Conservation (phyloP, 1,140 invertebrate species). For the Nomia melanderi region DNA sequence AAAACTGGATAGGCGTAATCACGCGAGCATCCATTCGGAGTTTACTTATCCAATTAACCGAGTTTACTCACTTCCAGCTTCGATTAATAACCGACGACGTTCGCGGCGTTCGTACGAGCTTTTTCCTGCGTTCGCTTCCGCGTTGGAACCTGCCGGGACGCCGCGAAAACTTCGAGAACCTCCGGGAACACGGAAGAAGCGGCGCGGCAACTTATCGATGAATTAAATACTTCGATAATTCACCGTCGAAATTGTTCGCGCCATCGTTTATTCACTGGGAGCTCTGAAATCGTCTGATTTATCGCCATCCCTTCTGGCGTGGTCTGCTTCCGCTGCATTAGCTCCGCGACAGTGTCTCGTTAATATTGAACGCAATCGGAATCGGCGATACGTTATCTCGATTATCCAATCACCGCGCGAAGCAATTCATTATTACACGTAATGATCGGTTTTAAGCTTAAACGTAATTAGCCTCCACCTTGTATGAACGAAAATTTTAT, state of each 20-base stretch:
- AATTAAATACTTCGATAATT: conserved; percentile 14
- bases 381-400: too few relatives aligned
- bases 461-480: too few relatives aligned
- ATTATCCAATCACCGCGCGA: too few relatives aligned
- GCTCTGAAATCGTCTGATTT: not conserved
- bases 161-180: not conserved
- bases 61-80: conserved; percentile 13
- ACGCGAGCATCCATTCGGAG: not conserved
- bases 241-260: not conserved
- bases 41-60: conserved; percentile 34
- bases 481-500: too few relatives aligned
- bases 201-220: not conserved
- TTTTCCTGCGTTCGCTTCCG: too few relatives aligned
- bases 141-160: not conserved
- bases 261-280: not conserved
- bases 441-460: too few relatives aligned
- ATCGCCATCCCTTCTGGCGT: not conserved
- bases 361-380: too few relatives aligned
- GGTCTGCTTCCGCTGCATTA: too few relatives aligned
- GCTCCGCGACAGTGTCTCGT: too few relatives aligned
- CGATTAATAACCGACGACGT: conserved; percentile 33
- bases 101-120: not conserved
- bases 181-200: conserved; percentile 8
- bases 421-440: too few relatives aligned
- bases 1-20: conserved; percentile 1